Evolutionary conservation across 2,888 invertebrate species (phyloP), one percentile per base, ranked within the genome.

Genomic region (Parnassius orleans): DNA sequence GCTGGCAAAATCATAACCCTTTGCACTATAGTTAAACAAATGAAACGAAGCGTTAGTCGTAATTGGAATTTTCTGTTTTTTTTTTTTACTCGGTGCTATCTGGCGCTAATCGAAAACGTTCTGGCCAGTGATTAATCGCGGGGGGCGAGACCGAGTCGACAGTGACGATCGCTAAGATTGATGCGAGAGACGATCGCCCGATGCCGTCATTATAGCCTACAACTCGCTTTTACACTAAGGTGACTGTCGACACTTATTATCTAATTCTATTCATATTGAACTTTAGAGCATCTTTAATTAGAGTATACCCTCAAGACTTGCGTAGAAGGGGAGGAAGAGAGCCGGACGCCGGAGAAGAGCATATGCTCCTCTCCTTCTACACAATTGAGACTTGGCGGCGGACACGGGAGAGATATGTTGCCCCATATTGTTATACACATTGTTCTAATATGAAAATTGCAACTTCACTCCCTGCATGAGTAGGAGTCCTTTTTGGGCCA

Each of bases 51-150:
- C 67, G 68, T 67, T 68, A 76, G 77, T 80, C 78, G 75, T 83
- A 87, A 87, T 85, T 83, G 81, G 79, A 80, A 75, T 78, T 74
- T 77, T 79, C 77, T 79, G 79, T 81, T 80, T 78, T 70, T 24
- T 70, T 24, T 19, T 24, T 74, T 73, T 68, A 70, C 66, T 57
- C 61, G 33, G 64, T 56, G 61, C 72, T 79, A 81, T 78, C 77
- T 82, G 83, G 83, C 82, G 86, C 83, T 88, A 88, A 89, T 89
- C 88, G 88, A 90, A 87, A 85, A 85, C 86, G 83, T 79, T 84
- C 80, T 77, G 76, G 73, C 66, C 53, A 64, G 80, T 89, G 89
- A 90, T 90, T 88, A 87, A 90, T 88, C 82, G 86, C 80, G 81
- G 79, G 81, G 84, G 83, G 81, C 82, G 85, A 76, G 79, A 66